These are phyloP conservation scores for Gastracanthus pulcherrimus DNA, from an alignment of 2,888 invertebrate genomes.

Conservation along the genomic window DNA sequence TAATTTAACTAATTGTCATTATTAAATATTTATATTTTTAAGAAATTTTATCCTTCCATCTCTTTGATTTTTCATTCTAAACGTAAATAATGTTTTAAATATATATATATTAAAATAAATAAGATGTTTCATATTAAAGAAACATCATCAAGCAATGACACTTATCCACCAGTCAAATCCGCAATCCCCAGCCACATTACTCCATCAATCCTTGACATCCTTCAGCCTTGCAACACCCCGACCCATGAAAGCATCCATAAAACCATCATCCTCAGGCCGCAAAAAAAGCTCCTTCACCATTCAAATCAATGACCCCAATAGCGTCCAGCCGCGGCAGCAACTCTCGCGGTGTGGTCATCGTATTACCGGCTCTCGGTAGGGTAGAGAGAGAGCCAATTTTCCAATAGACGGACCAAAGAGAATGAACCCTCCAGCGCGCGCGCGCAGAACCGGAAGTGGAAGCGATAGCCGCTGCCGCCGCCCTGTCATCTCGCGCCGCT, in stretches of 20 bases:
- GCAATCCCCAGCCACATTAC: too few species aligned
- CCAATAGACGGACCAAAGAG: constrained; percentile 44
- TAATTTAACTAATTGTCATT: too few species aligned
- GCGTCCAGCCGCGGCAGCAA: background rate
- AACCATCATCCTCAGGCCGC: background rate
- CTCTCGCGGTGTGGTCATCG: background rate
- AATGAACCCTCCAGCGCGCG: constrained; percentile 16
- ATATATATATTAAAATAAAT: too few species aligned
- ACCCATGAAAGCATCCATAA: background rate
- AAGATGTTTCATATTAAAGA: too few species aligned
- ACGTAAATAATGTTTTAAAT: too few species aligned
- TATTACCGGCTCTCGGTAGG: background rate
- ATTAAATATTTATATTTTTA: too few species aligned
- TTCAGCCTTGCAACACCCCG: too few species aligned
- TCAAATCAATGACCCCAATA: constrained; percentile 4
- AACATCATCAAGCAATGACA: too few species aligned
- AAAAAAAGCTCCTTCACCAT: background rate
- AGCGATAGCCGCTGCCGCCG: constrained; percentile 40
- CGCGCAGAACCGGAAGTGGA: constrained; percentile 61
- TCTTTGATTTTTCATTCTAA: too few species aligned
- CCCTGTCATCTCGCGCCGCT: constrained; percentile 52
- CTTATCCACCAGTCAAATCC: too few species aligned
- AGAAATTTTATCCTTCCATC: too few species aligned
- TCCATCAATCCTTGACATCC: too few species aligned
- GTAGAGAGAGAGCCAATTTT: constrained; percentile 38